Base-by-base conservation (phyloP, 2,888 invertebrate genomes). In the Griposia aprilina region DNA sequence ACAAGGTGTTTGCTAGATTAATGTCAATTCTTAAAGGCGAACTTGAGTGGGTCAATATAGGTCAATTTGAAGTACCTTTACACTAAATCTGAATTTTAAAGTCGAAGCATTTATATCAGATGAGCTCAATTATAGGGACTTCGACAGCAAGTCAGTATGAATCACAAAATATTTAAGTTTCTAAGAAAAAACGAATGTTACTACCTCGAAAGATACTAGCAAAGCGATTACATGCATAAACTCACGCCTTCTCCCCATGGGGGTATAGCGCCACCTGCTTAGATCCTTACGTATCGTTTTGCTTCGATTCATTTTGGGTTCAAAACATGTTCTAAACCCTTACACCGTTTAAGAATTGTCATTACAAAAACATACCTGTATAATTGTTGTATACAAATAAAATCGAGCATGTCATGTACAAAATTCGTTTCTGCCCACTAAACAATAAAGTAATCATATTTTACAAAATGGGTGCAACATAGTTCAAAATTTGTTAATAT, bases 401-500 rank as follows among this genome's bases (percentile, higher is more conserved):
- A 50, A 17, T 11, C 13, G n/a, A 76, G 52, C 63, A 72, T 69
- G 59, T 65, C 60, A 63, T 73, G 83, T 83, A 83, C 84, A 83
- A 83, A 83, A 73, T 76, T 73, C 26, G 17, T 72, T 79, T 72
- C 63, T 59, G 74, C 74, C 52, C 52, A 36, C 30, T 71, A 23
- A 52, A 45, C 30, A 59, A 75, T 66, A 73, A 71, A 68, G 15
- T 67, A 48, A 62, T 57, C 63, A 72, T 72, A 73, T 69, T 69
- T 65, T 73, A 76, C 30, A 69, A 76, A 81, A 84, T 82, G 82
- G 82, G 82, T 84, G 84, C 82, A 68, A 74, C 11, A 84, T 71
- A 85, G 84, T 84, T 80, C 78, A 80, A 83, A 81, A 78, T 80
- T 86, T 76, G 86, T 84, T 84, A 80, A 71, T 76, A 72, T 65